Base-by-base conservation (phyloP, 1,140 invertebrate species). In the Zaprionus lachaisei region DNA sequence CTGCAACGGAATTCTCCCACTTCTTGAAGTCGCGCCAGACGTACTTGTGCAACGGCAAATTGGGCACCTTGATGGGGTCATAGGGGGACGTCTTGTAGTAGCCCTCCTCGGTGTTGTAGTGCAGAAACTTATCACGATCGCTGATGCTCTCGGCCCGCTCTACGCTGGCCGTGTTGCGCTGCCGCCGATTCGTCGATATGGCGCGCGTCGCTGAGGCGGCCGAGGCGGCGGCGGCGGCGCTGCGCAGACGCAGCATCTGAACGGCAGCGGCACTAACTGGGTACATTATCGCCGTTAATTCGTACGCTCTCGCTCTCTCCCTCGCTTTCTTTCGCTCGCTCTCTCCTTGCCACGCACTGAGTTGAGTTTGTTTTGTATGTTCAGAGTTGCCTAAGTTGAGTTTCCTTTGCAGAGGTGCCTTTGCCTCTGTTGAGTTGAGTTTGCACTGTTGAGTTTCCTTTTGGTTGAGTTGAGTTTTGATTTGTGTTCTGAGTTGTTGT, bases 21-120 rank as follows among this genome's bases (percentile, higher is more conserved):
- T 93, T 94, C 2, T 95, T 94, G 14, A 95, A 77, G 81, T 95
- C 94, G 22, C 94, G 90, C 95, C 95, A 96, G 1, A 96, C 87
- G 69, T 94, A 95, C 54, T 96, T 95, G n/a, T 94, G 93, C 14
- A 96, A n/a, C 0, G 94, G 94, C 1, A 92, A 74, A 70, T 95
- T 94, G 0, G 94, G 95, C 56, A 94, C 92, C 14, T 93, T 86
- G 14, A 95, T 68, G 28, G 93, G 92, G 2, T 94, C 93, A 65
- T 90, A 94, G 0, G 94, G 93, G 0, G 94, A 92, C 34, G 79
- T 89, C 75, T 91, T 92, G 54, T 84, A 85, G 71, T 89, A 92
- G 55, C 91, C 91, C 4, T 92, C 91, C 44, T 91, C 83, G 67
- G 81, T 57, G 12, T 69, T 82, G 12, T 87, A 92, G 56, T 85